Evolutionary conservation across 2,888 invertebrate genomes (phyloP).

Genomic region (Drosophila mimica): DNA sequence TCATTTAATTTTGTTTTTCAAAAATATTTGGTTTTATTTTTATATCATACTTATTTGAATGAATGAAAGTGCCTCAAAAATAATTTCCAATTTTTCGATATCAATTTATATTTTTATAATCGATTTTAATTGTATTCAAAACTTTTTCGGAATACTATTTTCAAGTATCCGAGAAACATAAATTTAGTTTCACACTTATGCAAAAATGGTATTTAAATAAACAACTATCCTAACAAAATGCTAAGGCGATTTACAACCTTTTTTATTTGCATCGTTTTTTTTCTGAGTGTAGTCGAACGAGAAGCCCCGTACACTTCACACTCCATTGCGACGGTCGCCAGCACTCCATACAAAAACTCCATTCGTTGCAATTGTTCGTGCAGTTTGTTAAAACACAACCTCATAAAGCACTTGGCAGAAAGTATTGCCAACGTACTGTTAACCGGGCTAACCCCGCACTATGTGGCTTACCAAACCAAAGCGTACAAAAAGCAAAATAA

Average conservation of each 20-base stretch:
- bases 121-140: not conserved
- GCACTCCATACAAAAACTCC: slow-evolving; percentile 69
- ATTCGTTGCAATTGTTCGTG: slow-evolving; percentile 66
- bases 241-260: not conserved
- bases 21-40: not conserved
- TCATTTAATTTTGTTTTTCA: not conserved
- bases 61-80: not conserved
- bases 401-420: slow-evolving; percentile 59
- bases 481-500: slow-evolving; percentile 37
- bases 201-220: not conserved
- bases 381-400: slow-evolving; percentile 71
- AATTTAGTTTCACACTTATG: not conserved
- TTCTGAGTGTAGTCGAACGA: slow-evolving; percentile 28
- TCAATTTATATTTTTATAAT: not conserved
- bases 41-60: not conserved
- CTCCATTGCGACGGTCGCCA: slow-evolving; percentile 47
- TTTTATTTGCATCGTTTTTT: not conserved
- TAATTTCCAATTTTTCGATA: not conserved
- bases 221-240: not conserved
- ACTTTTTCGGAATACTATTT: not conserved
- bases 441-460: slow-evolving; percentile 18
- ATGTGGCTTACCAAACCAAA: slow-evolving; percentile 34
- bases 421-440: slow-evolving; percentile 22
- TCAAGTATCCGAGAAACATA: not conserved
- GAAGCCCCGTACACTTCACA: slow-evolving; percentile 18